Evolutionary conservation across 1,140 invertebrate species (phyloP).

Genomic region (Plodia interpunctella): DNA sequence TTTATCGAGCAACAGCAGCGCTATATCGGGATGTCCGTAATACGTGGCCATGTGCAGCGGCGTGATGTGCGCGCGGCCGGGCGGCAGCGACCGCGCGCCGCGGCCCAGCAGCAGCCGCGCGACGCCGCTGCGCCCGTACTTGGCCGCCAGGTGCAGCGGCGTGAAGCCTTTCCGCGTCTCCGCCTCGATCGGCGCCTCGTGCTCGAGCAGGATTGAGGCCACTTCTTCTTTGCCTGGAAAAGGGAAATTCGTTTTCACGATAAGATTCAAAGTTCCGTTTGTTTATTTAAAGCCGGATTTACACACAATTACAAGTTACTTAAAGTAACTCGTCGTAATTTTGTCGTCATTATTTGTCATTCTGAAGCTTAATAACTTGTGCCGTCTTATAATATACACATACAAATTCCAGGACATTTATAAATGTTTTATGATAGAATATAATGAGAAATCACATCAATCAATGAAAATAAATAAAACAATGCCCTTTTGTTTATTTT

Average conservation of each 20-base stretch:
- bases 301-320: too few species aligned
- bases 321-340: too few species aligned
- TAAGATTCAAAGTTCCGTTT: too few species aligned
- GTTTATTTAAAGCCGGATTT: too few species aligned
- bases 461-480: too few species aligned
- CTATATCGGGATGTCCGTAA: slow-evolving; percentile 97
- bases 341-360: too few species aligned
- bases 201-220: slow-evolving; percentile 92
- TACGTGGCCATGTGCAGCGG: slow-evolving; percentile 98
- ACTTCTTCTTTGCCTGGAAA: slow-evolving; percentile 83
- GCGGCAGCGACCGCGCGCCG: slow-evolving; percentile 94
- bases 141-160: slow-evolving; percentile 96
- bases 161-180: slow-evolving; percentile 98
- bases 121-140: slow-evolving; percentile 97
- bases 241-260: slow-evolving; percentile 27
- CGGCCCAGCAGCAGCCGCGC: slow-evolving; percentile 90
- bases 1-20: slow-evolving; percentile 92
- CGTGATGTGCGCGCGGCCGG: slow-evolving; percentile 98
- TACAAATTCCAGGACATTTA: too few species aligned
- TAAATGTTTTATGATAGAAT: too few species aligned
- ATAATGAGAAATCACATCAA: too few species aligned
- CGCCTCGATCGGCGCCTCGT: slow-evolving; percentile 93
- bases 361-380: too few species aligned
- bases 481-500: too few species aligned
- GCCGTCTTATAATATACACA: too few species aligned